Evolutionary conservation across 2,888 invertebrate genomes (phyloP).

Genomic region (Orchestes rusci): DNA sequence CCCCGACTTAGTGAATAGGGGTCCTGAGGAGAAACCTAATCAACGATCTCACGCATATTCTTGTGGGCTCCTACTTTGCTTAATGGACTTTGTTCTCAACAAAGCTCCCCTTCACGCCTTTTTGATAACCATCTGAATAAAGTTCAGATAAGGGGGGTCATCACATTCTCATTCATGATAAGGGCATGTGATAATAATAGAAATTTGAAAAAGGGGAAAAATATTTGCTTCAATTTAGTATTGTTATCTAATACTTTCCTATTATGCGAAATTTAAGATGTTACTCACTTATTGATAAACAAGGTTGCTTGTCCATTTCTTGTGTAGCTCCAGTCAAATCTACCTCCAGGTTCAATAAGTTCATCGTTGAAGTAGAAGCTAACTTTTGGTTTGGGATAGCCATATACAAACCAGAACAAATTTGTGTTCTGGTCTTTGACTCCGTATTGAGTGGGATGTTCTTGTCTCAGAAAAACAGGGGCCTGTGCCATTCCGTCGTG

Average conservation of each 20-base stretch:
- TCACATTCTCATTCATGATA: too few relatives aligned
- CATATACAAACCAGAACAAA: conserved; percentile 91
- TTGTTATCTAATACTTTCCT: neutral
- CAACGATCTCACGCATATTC: too few relatives aligned
- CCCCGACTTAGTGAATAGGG: too few relatives aligned
- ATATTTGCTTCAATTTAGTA: neutral
- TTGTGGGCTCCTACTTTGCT: too few relatives aligned
- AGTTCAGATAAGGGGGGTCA: too few relatives aligned
- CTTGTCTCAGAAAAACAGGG: conserved; percentile 80
- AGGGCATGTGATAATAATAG: too few relatives aligned
- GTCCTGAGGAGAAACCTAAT: too few relatives aligned
- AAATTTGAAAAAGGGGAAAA: conserved; percentile 3
- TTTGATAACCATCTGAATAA: too few relatives aligned
- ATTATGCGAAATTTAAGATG: neutral
- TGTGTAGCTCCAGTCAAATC: conserved; percentile 81
- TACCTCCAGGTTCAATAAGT: conserved; percentile 71
- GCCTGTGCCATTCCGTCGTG: conserved; percentile 79
- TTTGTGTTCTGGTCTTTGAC: conserved; percentile 86
- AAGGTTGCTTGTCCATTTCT: conserved; percentile 86
- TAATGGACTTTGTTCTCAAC: too few relatives aligned
- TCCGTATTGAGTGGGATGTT: conserved; percentile 82
- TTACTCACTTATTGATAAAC: conserved; percentile 71
- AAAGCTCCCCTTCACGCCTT: too few relatives aligned
- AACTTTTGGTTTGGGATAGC: conserved; percentile 93
- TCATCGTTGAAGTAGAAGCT: conserved; percentile 82